Percentiles rank a stretch among this genome's conserved stretches.
Conservation (phyloP, 2,888 invertebrate species). For the Amiota minor region DNA sequence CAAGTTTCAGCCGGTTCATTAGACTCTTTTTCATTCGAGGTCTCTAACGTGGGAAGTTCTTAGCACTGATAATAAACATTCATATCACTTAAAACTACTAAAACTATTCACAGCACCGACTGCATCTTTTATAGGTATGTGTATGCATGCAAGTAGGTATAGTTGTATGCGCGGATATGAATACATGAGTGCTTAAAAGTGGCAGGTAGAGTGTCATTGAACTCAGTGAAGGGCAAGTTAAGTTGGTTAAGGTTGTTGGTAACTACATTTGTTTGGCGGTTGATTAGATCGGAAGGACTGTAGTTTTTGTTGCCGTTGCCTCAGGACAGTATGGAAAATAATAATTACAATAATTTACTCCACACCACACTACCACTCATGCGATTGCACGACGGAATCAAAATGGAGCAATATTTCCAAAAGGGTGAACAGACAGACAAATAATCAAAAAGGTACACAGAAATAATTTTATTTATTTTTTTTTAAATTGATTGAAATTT, state of each 20-base stretch:
- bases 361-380: neutral
- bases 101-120: neutral
- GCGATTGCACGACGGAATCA: too few species aligned
- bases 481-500: too few species aligned
- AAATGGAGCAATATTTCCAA: too few species aligned
- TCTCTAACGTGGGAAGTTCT: constrained; percentile 1
- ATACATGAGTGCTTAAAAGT: neutral
- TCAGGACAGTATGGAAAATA: constrained; percentile 22
- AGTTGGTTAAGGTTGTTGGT: neutral
- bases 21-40: neutral
- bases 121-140: neutral
- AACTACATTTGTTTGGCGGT: neutral
- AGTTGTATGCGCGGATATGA: constrained; percentile 8
- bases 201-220: constrained; percentile 15
- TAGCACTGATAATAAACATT: constrained; percentile 8
- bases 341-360: constrained; percentile 21
- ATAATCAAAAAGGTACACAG: too few species aligned
- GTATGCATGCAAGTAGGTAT: neutral
- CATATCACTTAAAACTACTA: neutral
- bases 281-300: constrained; percentile 17
- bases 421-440: too few species aligned
- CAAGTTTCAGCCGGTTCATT: too few species aligned
- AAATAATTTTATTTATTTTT: too few species aligned
- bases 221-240: constrained; percentile 14
- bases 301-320: neutral